Evolutionary conservation across 2,113 vertebrate genomes (phyloP).

Genomic region (Chlamydotis undulata): DNA sequence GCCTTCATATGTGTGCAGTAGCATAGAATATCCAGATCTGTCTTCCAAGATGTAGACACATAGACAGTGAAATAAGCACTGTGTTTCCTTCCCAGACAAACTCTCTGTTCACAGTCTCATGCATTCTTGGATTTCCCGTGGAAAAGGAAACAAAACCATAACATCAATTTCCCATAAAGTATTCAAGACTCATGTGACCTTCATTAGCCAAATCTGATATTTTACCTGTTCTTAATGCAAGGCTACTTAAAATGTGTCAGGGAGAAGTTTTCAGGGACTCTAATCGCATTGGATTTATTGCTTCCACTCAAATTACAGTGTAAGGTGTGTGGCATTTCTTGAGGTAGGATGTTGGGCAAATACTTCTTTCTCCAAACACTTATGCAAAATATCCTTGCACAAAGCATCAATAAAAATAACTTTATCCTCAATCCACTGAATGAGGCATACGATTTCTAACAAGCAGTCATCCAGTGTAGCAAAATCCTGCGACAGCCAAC

Average conservation of each 20-base stretch:
- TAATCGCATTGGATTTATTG: not conserved
- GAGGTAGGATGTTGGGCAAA: not conserved
- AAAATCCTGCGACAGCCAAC: not conserved
- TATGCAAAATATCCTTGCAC: not conserved
- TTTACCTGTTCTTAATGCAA: not conserved
- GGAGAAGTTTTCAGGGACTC: not conserved
- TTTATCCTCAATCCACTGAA: not conserved
- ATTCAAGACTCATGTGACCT: not conserved
- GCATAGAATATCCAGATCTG: accelerated
- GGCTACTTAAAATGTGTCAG: accelerated
- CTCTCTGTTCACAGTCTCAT: accelerated
- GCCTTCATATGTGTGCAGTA: not conserved
- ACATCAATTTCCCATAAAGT: not conserved
- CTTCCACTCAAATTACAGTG: not conserved
- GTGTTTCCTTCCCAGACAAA: not conserved
- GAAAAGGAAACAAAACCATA: not conserved
- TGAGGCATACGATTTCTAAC: not conserved
- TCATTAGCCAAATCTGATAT: not conserved
- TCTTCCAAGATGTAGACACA: not conserved
- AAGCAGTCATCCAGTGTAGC: not conserved
- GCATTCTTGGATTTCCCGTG: not conserved
- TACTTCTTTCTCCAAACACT: not conserved
- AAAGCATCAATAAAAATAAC: constrained; percentile 4
- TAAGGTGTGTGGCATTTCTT: not conserved
- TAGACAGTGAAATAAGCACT: not conserved